A percentile compares a stretch with the other conserved stretches of the same genome.
These are phyloP conservation scores for Heterodera filipjevi DNA, from an alignment of 2,888 invertebrate species.

Conservation along the genomic window DNA sequence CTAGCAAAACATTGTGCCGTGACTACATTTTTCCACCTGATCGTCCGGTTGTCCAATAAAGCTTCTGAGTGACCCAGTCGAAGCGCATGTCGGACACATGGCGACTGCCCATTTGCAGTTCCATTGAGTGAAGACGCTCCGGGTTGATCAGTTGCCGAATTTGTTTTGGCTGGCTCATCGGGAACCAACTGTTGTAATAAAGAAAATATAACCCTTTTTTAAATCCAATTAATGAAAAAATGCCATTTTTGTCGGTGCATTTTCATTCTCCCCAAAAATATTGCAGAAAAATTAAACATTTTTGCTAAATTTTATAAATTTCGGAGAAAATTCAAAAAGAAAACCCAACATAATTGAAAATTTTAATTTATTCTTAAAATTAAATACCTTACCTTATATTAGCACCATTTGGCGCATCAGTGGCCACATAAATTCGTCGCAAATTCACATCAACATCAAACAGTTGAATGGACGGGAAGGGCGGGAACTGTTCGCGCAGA, in stretches of 20 bases:
- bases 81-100: constrained; percentile 68
- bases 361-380: neutral
- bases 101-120: constrained; percentile 49
- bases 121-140: constrained; percentile 35
- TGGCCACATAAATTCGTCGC: constrained; percentile 58
- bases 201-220: no score
- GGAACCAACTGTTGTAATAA: constrained; percentile 62
- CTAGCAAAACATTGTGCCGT: no score
- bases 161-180: constrained; percentile 62
- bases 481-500: constrained; percentile 55
- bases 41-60: constrained; percentile 86
- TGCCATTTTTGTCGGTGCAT: no score
- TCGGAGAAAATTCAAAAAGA: no score
- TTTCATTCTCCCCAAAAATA: no score
- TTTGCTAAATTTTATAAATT: no score
- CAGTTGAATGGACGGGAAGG: constrained; percentile 55
- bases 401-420: constrained; percentile 61
- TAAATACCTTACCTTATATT: constrained; percentile 53
- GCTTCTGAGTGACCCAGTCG: constrained; percentile 93
- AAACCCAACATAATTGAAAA: no score
- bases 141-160: constrained; percentile 56
- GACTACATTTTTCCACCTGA: no score
- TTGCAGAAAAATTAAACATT: no score
- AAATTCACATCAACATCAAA: constrained; percentile 65
- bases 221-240: no score